Evolutionary conservation across 2,113 vertebrate genomes (phyloP), one percentile per base, ranked within the genome.

Genomic region (Lipotes vexillifer): DNA sequence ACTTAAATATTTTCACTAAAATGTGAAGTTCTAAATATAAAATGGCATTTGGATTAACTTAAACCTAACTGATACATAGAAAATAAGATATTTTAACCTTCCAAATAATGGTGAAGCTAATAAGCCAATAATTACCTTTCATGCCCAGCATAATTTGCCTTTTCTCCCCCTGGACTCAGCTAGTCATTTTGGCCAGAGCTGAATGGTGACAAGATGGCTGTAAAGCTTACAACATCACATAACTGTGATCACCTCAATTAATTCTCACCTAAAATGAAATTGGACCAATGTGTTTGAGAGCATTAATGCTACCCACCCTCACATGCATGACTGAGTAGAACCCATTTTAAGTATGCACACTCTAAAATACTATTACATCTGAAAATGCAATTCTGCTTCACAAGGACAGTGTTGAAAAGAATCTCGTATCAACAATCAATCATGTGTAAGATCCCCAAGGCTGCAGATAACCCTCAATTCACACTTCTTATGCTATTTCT

Each of bases 391-490:
- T 18, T 77, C 94, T 66, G 68, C 59, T 80, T 59, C 1, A 0
- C 20, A 59, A 82, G 74, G 38, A 89, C 0, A 90, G 38, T 25
- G 27, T 65, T 77, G 25, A 93, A 90, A 72, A 69, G 6, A 94
- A 81, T 33, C 85, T 74, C 84, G 15, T 63, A 8, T 69, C 36
- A 36, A 61, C 44, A 38, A 14, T 63, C 31, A 49, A 69, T 68
- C 36, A 88, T 3, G 13, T 78, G 27, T 9, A 71, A 92, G 90
- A 94, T 63, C 61, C 25, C 41, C 33, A 49, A 83, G 27, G 55
- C n/a, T 31, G 74, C 31, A 97, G 95, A 89, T 8, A 93, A 52
- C 33, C 61, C 94, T 75, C 71, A 91, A 59, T 69, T 36, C 88
- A 52, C 38, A 5, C 1, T 49, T 71, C 2, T 46, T 75, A 69